These are phyloP conservation scores for Balaenoptera acutorostrata DNA, from an alignment of 2,113 vertebrate genomes.

Conservation along the genomic window DNA sequence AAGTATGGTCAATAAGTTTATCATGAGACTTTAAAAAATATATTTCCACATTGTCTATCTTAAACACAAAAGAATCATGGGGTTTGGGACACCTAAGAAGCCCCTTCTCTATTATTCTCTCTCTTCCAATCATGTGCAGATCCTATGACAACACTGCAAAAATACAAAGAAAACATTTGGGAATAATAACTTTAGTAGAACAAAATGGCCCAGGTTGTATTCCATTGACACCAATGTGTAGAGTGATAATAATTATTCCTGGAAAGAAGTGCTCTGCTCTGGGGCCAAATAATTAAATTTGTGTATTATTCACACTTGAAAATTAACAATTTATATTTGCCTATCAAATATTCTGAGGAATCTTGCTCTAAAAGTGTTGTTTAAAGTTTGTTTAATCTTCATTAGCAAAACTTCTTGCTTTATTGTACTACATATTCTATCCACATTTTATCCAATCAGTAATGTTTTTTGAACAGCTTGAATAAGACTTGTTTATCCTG, in stretches of 20 bases:
- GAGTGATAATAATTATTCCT: not conserved
- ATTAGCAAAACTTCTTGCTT: not conserved
- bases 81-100: not conserved
- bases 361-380: not conserved
- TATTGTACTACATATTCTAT: not conserved
- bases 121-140: not conserved
- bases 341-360: not conserved
- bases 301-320: not conserved
- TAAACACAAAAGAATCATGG: not conserved
- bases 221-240: not conserved
- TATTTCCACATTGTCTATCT: not conserved
- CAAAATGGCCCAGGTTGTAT: not conserved
- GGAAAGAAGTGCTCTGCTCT: fast-evolving
- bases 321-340: not conserved
- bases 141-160: not conserved
- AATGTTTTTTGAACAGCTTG: not conserved
- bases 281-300: not conserved
- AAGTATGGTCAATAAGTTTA: not conserved
- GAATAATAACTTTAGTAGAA: not conserved
- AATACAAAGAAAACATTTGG: not conserved
- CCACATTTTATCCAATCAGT: not conserved
- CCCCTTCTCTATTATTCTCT: not conserved
- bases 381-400: not conserved
- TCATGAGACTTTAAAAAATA: not conserved
- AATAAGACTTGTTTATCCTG: not conserved